Evolutionary conservation across 2,797 vertebrate genomes (phyloP).

Genomic region (Eremophila alpestris): DNA sequence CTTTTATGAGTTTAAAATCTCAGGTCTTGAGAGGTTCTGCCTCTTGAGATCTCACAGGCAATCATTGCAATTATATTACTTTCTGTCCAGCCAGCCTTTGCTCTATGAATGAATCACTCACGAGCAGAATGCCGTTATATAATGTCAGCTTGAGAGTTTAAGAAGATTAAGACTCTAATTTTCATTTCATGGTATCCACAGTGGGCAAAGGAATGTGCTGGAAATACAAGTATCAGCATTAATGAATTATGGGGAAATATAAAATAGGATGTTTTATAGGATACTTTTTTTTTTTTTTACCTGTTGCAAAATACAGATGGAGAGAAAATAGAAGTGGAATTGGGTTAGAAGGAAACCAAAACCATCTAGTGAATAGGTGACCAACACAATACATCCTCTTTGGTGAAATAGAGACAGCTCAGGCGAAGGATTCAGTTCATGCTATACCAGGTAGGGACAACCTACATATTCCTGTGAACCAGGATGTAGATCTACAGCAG

Average conservation of each 20-base stretch:
- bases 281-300: not conserved
- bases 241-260: not conserved
- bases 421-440: not conserved
- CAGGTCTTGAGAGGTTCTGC: not conserved
- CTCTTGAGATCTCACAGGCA: slow-evolving; percentile 23
- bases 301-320: not conserved
- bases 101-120: not conserved
- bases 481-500: not conserved
- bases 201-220: not conserved
- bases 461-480: not conserved
- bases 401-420: not conserved
- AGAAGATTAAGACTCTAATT: not conserved
- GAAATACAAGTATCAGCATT: not conserved
- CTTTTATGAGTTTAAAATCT: not conserved
- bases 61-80: slow-evolving; percentile 31
- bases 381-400: not conserved
- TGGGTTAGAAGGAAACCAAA: not conserved
- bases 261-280: not conserved
- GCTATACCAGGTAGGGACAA: not conserved
- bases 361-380: not conserved
- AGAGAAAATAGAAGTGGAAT: not conserved
- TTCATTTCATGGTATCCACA: not conserved
- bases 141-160: not conserved
- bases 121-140: not conserved
- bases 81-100: slow-evolving; percentile 45